phyloP scores from a whole-genome alignment of 1,140 invertebrate species.

The Caligus rogercresseyi region DNA sequence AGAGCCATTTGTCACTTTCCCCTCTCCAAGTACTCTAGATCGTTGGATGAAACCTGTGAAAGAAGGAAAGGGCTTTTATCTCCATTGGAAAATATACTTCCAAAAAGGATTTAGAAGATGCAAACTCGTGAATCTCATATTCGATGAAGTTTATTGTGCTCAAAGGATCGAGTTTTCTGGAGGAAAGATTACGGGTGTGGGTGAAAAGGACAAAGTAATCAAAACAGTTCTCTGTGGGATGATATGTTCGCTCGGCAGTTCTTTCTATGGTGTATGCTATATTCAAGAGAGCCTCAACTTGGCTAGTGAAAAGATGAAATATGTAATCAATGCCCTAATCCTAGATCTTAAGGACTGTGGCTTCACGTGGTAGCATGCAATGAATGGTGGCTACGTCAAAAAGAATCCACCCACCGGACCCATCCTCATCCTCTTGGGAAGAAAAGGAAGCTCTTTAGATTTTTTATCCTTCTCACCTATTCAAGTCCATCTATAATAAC shows the following conservation, averaged over 20 bases:
- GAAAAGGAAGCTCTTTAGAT: background rate
- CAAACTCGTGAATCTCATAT: background rate
- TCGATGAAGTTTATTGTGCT: background rate
- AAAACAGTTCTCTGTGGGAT: background rate
- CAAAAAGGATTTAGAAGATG: background rate
- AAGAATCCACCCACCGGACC: background rate
- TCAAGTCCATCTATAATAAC: slow-evolving; percentile 1
- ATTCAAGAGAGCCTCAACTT: background rate
- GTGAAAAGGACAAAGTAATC: background rate
- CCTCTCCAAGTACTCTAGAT: background rate
- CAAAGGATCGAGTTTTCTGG: background rate
- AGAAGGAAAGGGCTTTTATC: background rate
- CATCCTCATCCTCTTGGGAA: background rate
- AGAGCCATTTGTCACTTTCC: background rate
- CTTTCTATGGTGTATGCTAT: background rate
- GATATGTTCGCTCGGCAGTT: background rate
- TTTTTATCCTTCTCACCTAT: background rate
- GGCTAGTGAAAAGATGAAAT: background rate
- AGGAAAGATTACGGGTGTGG: background rate
- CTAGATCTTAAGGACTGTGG: background rate
- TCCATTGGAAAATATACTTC: background rate
- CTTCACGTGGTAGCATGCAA: background rate
- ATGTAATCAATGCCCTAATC: background rate
- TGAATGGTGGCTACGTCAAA: background rate
- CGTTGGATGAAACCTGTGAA: background rate